Conservation (phyloP, 2,888 invertebrate genomes). For the Xylophagus ater region DNA sequence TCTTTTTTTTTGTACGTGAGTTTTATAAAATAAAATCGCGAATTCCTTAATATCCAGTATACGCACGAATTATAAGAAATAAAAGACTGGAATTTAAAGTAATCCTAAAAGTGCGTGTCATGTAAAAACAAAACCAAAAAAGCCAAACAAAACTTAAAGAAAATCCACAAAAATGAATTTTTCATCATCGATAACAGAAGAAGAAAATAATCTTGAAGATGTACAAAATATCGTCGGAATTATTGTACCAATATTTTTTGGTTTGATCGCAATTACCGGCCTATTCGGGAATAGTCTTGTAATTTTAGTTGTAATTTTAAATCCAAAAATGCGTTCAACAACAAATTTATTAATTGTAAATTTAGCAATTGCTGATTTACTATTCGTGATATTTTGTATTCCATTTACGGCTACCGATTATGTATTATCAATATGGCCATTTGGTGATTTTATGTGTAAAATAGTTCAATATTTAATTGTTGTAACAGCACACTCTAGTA, state of each 20-base stretch:
- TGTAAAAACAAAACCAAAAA: no score
- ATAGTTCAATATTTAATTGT: constrained; percentile 82
- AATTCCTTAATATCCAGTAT: no score
- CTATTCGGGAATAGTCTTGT: constrained; percentile 80
- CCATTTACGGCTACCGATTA: constrained; percentile 88
- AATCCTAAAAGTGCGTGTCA: no score
- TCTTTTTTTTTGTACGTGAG: no score
- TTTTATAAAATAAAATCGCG: no score
- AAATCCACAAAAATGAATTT: no score
- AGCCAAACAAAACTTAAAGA: no score
- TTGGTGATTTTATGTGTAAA: constrained; percentile 79
- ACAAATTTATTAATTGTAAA: constrained; percentile 89
- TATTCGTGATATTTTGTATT: constrained; percentile 86
- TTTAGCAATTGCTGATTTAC: constrained; percentile 75
- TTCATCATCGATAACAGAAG: no score
- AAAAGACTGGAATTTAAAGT: no score
- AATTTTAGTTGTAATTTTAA: constrained; percentile 74
- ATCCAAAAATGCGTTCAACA: constrained; percentile 84
- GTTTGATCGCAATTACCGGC: constrained; percentile 72
- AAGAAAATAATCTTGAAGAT: background rate
- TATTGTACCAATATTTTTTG: constrained; percentile 71
- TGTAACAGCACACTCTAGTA: constrained; percentile 83
- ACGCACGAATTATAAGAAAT: no score
- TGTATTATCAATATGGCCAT: constrained; percentile 75
- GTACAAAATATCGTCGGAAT: constrained; percentile 43